phyloP scores from a whole-genome alignment of 2,888 invertebrate genomes.

The Drosophila paucipuncta region DNA sequence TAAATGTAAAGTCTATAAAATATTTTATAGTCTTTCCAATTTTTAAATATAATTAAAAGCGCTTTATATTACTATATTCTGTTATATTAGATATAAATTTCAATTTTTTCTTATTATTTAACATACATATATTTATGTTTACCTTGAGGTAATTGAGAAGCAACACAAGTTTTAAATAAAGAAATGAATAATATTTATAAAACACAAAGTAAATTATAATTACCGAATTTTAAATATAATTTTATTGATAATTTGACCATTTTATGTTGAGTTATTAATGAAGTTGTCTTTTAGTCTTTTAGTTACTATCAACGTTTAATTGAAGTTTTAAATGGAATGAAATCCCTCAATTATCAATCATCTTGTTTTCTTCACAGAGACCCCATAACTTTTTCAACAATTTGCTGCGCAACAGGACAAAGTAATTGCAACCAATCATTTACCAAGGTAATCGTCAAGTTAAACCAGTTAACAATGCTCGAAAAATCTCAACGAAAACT shows the following conservation, averaged over 20 bases:
- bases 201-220: neutral
- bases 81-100: neutral
- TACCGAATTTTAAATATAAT: neutral
- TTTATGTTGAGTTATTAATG: too few relatives aligned
- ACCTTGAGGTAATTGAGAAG: neutral
- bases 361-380: neutral
- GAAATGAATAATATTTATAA: neutral
- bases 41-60: neutral
- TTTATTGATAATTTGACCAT: neutral
- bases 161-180: neutral
- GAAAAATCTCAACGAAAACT: slow-evolving; percentile 17
- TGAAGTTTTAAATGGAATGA: neutral
- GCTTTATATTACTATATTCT: neutral
- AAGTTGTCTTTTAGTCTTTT: neutral
- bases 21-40: neutral
- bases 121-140: neutral
- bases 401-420: neutral
- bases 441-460: slow-evolving; percentile 23
- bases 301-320: neutral
- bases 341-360: neutral
- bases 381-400: too few relatives aligned
- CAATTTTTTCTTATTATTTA: neutral
- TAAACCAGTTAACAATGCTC: neutral
- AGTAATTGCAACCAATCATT: slow-evolving; percentile 11
- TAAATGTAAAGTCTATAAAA: neutral